phyloP scores from a whole-genome alignment of 2,113 vertebrate genomes.

The Rallus limicola region DNA sequence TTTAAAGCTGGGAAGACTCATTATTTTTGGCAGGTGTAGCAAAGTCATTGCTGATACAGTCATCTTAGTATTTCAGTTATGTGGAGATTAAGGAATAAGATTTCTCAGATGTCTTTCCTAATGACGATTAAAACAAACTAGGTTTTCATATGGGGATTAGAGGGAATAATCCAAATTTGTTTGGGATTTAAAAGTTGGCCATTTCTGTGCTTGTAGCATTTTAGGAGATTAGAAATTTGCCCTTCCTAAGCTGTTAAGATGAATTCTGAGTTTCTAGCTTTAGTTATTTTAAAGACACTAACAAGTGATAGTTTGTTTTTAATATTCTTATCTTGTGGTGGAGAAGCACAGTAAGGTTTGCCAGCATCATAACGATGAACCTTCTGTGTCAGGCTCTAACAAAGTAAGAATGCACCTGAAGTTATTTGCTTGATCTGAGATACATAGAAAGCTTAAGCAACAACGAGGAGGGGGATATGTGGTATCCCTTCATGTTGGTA shows the following conservation, averaged over 20 bases:
- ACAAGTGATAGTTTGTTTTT: background rate
- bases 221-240: background rate
- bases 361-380: background rate
- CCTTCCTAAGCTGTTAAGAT: background rate
- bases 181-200: background rate
- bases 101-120: background rate
- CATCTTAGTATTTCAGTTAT: background rate
- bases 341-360: background rate
- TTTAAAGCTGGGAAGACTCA: background rate
- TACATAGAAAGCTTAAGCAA: background rate
- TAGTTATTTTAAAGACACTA: background rate
- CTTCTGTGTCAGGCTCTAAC: background rate
- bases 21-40: background rate
- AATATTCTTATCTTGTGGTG: background rate
- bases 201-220: background rate
- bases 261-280: background rate
- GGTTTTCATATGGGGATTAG: background rate
- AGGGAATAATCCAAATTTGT: background rate
- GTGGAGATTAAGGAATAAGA: background rate
- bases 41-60: background rate
- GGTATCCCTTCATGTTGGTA: background rate
- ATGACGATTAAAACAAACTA: background rate
- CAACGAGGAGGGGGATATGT: background rate
- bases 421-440: background rate
- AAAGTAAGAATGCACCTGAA: background rate